Evolutionary conservation across 2,797 vertebrate species (phyloP), one percentile per base, ranked within the genome.

Genomic region (Mergus octosetaceus): DNA sequence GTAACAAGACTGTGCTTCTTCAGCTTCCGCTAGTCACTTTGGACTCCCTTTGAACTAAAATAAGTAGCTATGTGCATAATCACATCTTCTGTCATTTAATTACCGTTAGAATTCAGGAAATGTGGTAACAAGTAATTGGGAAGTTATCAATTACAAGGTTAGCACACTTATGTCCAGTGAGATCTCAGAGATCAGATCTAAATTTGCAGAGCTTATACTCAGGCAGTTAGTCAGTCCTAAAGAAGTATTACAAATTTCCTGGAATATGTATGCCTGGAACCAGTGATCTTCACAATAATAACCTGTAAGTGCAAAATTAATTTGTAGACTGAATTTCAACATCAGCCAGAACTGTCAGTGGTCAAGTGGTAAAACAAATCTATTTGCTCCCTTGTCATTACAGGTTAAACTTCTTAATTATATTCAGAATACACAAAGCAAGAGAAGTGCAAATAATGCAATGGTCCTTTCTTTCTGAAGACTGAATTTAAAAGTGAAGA

Each of bases 271-370:
- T 38, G 49, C 27, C 7, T 74, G 62, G 30, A 18, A 78, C 25
- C 24, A 56, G 19, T 30, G 28, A 85, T 25, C 32, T 84, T 78
- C 62, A 28, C 38, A 86, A 78, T 69, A 88, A 76, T 32, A 87
- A 71, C 43, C 13, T 62, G 18, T 66, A 64, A 94, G 56, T 81
- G 41, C 47, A 86, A 80, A 89, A 88, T 70, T 90, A 94, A 88
- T 86, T 84, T 93, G 30, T 38, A 66, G 87, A 66, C 61, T 81
- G 51, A 81, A 79, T 96, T 75, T 95, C 91, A 92, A 14, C 60
- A 70, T 62, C 38, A 76, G 32, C 9, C 38, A 84, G 66, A 76
- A 53, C 56, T 78, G 79, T 56, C 76, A 75, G 5, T 83, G 58
- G 65, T 93, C 69, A 93, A 93, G 79, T 56, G 38, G 43, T 49